Evolutionary conservation across 2,888 invertebrate genomes (phyloP), one percentile per base, ranked within the genome.

Genomic region (Athalia circularis): DNA sequence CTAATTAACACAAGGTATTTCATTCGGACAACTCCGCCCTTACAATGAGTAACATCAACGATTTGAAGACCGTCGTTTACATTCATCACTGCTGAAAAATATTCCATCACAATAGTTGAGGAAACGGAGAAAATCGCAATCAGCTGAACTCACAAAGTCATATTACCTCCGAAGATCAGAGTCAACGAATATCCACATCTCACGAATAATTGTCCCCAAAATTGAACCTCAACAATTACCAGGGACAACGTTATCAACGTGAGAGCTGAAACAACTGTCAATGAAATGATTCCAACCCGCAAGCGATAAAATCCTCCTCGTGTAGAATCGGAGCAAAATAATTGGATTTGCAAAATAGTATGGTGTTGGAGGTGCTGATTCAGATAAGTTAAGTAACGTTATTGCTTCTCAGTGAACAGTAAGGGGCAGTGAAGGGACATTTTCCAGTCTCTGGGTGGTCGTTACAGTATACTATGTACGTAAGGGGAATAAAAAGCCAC

Each of bases 381-480:
- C 59, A 47, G 72, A 59, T 72, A 45, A 45, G 47, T 47, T 47
- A 59, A 72, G 59, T 45, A 72, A 59, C 45, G 45, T 13, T 57
- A 57, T 57, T 72, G 45, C 59, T 47, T 57, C 72, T 72, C 47
- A 45, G 57, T 59, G 57, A 54, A 57, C 72, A 59, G 72, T 72
- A 47, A 72, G 48, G 59, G 59, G 59, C 15, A 59, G 72, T 72
- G 13, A 59, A 59, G 59, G n/a, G 57, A 72, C 70, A 45, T 72
- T 59, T 13, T n/a, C 72, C 59, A 47, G n/a, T 72, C 47, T 47
- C 45, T 6, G 47, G n/a, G 59, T 13, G n/a, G 72, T 59, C 57
- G 47, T 72, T 15, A 70, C 45, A 45, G 45, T 52, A 57, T 54
- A 54, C 50, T n/a, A 7, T 29, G 59, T 45, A 15, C 52, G 52